Base-by-base conservation (phyloP, 2,797 vertebrate species). In the Bradypus variegatus region DNA sequence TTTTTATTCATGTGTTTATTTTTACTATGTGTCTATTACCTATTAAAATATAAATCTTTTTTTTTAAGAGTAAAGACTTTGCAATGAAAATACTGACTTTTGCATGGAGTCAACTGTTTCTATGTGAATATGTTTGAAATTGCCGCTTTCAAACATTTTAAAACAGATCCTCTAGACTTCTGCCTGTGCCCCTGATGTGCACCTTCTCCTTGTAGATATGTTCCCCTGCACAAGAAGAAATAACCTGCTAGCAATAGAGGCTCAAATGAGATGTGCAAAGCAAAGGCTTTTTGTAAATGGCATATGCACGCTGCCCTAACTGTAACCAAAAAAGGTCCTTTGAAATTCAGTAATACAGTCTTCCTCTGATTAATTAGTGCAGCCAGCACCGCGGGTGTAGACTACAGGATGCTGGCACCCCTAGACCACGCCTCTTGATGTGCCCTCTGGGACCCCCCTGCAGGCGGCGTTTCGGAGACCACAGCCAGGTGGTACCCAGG, bases 381-480 rank as follows among this genome's bases (percentile, higher is more conserved):
- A 7, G 1, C 14, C 14, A 29, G 2, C 23, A 2, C 8, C 1
- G 23, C 9, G 16, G 8, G 18, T 6, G 55, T 25, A 5, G 55
- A 16, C 45, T 60, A 16, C 38, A 8, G 9, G 67, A 38, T 25
- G 33, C n/a, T 18, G 27, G 15, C 14, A 2, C 45, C 58, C 4
- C n/a, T 10, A 19, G 60, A 3, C 36, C 41, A 16, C 16, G 48
- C 12, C 41, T 38, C 7, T 58, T n/a, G 29, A 10, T 13, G 16
- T 31, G 1, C 2, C 1, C 4, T 31, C 16, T 3, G 0, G 13
- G 23, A 19, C 65, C 18, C 13, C 33, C 62, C 33, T 14, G 15
- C 50, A 29, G 50, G 48, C 64, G 25, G 19, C 78, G 6, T 31
- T 85, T 67, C 65, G 13, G 25, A 45, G 11, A 0, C 14, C 1